Evolutionary conservation across 2,797 vertebrate genomes (phyloP).

Genomic region (Enteromius trimaculatus): DNA sequence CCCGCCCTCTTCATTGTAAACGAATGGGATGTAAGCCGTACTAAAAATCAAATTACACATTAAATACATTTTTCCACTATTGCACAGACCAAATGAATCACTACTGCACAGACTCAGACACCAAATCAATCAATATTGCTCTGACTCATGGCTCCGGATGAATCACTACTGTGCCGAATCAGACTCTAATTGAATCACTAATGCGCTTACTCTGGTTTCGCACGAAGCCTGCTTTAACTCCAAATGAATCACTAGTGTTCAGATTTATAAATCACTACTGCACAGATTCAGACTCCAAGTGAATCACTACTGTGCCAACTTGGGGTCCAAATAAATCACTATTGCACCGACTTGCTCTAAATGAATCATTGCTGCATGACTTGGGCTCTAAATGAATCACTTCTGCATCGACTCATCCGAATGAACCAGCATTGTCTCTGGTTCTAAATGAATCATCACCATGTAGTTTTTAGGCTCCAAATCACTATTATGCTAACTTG

Average conservation of each 20-base stretch:
- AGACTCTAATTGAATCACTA: not conserved
- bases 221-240: not conserved
- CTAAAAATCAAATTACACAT: not conserved
- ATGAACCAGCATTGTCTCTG: not conserved
- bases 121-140: not conserved
- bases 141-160: not conserved
- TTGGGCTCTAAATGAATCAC: not conserved
- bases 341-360: not conserved
- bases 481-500: not conserved
- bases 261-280: not conserved
- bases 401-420: not conserved
- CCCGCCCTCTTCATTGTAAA: not conserved
- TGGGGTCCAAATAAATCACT: not conserved
- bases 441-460: no score
- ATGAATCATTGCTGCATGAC: not conserved
- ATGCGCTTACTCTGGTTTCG: not conserved
- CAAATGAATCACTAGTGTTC: not conserved
- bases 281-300: not conserved
- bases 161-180: not conserved
- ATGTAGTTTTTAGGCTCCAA: not conserved
- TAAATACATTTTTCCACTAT: not conserved
- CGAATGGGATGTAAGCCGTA: not conserved
- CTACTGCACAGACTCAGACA: accelerated
- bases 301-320: not conserved
- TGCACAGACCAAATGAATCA: not conserved